Percentiles rank a stretch among this genome's conserved stretches.
These are phyloP conservation scores for Phalanger gymnotis DNA, from an alignment of 2,797 vertebrate species.

Conservation along the genomic window DNA sequence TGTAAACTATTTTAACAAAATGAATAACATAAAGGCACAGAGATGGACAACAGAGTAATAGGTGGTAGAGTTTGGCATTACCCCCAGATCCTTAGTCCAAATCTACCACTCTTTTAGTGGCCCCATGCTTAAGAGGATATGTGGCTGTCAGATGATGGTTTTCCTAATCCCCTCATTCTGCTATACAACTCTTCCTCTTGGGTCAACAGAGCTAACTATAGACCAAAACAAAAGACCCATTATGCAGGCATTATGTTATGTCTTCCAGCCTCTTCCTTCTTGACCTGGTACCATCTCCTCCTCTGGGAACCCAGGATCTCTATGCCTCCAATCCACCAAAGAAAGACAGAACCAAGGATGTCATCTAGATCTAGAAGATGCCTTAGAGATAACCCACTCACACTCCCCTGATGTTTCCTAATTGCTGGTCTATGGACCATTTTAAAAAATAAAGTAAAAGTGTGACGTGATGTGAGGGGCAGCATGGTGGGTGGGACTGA, in stretches of 20 bases:
- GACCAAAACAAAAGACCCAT: not conserved
- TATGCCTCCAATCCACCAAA: not conserved
- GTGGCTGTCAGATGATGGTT: not conserved
- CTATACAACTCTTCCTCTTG: not conserved
- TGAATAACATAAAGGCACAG: not conserved
- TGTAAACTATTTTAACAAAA: not conserved
- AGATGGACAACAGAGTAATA: not conserved
- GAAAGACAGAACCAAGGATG: not conserved
- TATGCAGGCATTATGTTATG: not conserved
- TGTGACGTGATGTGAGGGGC: not conserved
- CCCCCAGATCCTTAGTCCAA: not conserved
- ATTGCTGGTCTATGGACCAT: not conserved
- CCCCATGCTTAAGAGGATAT: not conserved
- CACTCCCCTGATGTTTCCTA: not conserved
- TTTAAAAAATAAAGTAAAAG: not conserved
- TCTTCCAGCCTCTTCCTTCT: not conserved
- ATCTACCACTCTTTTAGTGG: not conserved
- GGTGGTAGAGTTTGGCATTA: not conserved
- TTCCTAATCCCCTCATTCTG: too few species aligned
- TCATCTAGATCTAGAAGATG: not conserved
- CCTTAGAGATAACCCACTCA: not conserved
- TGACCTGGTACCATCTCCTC: not conserved
- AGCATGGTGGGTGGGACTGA: not conserved
- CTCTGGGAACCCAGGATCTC: not conserved
- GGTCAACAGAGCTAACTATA: not conserved